phyloP scores from a whole-genome alignment of 2,797 vertebrate genomes.

The Tachyglossus aculeatus region DNA sequence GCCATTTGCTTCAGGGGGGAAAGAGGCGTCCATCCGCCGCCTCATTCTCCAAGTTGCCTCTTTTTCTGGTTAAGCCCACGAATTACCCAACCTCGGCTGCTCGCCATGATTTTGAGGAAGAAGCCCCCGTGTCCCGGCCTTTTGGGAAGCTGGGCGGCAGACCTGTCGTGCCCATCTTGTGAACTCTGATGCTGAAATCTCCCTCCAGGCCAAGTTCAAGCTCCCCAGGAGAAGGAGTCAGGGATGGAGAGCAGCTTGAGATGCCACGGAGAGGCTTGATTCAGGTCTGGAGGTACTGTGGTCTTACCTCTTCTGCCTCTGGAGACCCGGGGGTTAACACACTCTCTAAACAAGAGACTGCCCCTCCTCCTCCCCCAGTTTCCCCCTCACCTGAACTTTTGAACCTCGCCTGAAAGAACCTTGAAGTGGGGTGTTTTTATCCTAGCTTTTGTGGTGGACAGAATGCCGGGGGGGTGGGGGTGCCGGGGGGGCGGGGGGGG shows the following conservation, averaged over 20 bases:
- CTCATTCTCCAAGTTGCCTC: too few relatives aligned
- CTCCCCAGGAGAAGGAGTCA: fast-evolving
- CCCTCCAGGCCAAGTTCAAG: not conserved
- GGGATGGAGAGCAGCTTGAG: too few relatives aligned
- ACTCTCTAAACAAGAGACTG: not conserved
- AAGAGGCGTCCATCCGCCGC: too few relatives aligned
- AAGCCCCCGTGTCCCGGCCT: not conserved
- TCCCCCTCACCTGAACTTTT: not conserved
- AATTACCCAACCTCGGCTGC: not conserved
- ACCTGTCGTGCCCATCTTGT: not conserved
- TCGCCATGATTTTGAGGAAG: not conserved
- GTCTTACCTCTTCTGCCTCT: not conserved
- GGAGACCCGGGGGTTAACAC: not conserved
- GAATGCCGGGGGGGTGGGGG: not conserved
- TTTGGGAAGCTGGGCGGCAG: conserved; percentile 31
- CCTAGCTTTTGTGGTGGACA: too few relatives aligned
- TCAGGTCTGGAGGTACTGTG: too few relatives aligned
- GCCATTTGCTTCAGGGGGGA: too few relatives aligned
- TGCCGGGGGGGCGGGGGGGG: not conserved
- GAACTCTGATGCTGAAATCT: conserved; percentile 18
- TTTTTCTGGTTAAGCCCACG: not conserved
- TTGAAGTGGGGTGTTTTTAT: not conserved
- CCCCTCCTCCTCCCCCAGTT: not conserved
- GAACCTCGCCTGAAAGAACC: not conserved
- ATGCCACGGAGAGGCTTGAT: too few relatives aligned